Conservation (phyloP, 2,888 invertebrate genomes). For the Orthosia gothica region DNA sequence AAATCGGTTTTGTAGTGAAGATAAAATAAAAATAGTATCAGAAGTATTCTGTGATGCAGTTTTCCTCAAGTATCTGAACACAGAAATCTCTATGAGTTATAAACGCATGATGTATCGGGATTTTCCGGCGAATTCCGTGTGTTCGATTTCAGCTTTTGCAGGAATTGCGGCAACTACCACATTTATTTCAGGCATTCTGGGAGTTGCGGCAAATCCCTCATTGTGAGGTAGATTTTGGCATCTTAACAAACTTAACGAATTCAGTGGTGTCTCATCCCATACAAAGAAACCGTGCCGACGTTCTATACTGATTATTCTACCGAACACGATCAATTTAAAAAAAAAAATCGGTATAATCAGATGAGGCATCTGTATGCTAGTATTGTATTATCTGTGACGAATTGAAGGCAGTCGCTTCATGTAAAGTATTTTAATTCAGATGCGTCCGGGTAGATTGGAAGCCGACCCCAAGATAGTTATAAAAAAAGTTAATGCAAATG, state of each 20-base stretch:
- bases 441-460: no score
- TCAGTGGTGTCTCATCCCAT: no score
- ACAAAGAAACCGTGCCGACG: no score
- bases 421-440: neutral
- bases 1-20: constrained; percentile 10
- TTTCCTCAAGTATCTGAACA: constrained; percentile 5
- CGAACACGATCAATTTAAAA: no score
- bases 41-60: neutral
- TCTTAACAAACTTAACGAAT: neutral
- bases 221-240: neutral
- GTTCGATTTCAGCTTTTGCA: neutral
- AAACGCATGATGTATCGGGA: neutral
- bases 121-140: neutral
- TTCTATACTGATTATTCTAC: no score
- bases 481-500: no score
- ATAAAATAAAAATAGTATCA: neutral
- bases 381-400: no score
- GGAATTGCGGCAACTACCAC: neutral
- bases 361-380: no score
- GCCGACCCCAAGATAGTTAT: no score
- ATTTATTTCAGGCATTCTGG: no score
- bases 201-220: neutral
- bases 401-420: no score
- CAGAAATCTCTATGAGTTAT: neutral
- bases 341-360: no score